Evolutionary conservation across 2,113 vertebrate genomes (phyloP).

Genomic region (Motacilla tschutschensis): DNA sequence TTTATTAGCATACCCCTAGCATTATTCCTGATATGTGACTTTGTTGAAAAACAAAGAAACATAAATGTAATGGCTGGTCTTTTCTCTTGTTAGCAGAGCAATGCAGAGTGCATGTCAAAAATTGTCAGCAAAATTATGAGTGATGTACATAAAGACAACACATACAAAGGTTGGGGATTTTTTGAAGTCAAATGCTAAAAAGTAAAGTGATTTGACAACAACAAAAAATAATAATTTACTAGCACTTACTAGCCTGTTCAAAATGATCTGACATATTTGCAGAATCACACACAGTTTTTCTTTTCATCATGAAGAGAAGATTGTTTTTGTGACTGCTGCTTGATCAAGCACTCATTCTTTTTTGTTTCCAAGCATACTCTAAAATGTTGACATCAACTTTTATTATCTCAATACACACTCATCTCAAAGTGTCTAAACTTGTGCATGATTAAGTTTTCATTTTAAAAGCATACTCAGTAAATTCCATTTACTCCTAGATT

Average conservation of each 20-base stretch:
- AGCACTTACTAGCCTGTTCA: slow-evolving; percentile 61
- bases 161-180: slow-evolving; percentile 5
- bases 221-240: slow-evolving; percentile 54
- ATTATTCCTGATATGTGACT: slow-evolving; percentile 78
- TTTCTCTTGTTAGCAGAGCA: slow-evolving; percentile 78
- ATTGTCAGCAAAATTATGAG: slow-evolving; percentile 72
- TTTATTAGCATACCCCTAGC: slow-evolving; percentile 79
- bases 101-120: slow-evolving; percentile 61
- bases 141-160: slow-evolving; percentile 61
- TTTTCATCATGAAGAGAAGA: slow-evolving; percentile 56
- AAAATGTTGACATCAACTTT: slow-evolving; percentile 54
- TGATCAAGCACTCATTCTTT: slow-evolving; percentile 56
- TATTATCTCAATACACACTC: slow-evolving; percentile 41
- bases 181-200: slow-evolving; percentile 59
- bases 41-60: slow-evolving; percentile 78
- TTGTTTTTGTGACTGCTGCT: slow-evolving; percentile 51
- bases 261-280: slow-evolving; percentile 55
- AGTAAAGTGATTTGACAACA: slow-evolving; percentile 64
- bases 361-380: slow-evolving; percentile 33
- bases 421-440: slow-evolving; percentile 34
- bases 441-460: neutral
- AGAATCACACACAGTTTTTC: slow-evolving; percentile 55
- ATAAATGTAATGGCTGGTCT: slow-evolving; percentile 78
- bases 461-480: slow-evolving; percentile 7
- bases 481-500: slow-evolving; percentile 18